Base-by-base conservation (phyloP, 2,888 invertebrate genomes). In the Cactoblastis cactorum region DNA sequence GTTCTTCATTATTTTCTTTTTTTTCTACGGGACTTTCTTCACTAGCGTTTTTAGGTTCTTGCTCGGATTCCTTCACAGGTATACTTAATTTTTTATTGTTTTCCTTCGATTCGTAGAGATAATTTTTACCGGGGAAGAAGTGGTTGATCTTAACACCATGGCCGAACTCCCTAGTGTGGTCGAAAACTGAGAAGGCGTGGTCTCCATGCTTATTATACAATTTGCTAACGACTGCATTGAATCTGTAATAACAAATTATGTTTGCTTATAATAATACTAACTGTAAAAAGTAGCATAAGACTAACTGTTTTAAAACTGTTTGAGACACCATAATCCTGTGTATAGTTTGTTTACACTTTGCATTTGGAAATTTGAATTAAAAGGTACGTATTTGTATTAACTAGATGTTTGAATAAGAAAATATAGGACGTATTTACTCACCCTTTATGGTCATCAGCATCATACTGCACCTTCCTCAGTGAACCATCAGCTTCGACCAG, bases 371-470 rank as follows among this genome's bases (percentile, higher is more conserved):
- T 28, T 45, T 33, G n/a, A n/a, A n/a, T n/a, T n/a, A n/a, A n/a
- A n/a, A n/a, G n/a, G n/a, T n/a, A n/a, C n/a, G n/a, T n/a, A n/a
- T n/a, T n/a, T n/a, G n/a, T n/a, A n/a, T n/a, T n/a, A n/a, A n/a
- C n/a, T n/a, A n/a, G n/a, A n/a, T n/a, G n/a, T n/a, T n/a, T n/a
- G n/a, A n/a, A n/a, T n/a, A n/a, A n/a, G n/a, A n/a, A n/a, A n/a
- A n/a, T n/a, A n/a, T n/a, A n/a, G n/a, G 12, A 18, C 12, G 8
- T 39, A n/a, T 38, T 2, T 28, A 77, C 67, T 62, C 78, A 92
- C 81, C 92, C 92, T 57, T 85, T 89, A 53, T 88, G 83, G 56
- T 91, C 91, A 69, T 92, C 91, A 54, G 92, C 91, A 43, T 91
- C 77, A 63, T 92, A 92, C 55, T 86, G 78, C 38, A 92, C 92